Conservation (phyloP, 2,888 invertebrate genomes). For the Lymantria dispar region DNA sequence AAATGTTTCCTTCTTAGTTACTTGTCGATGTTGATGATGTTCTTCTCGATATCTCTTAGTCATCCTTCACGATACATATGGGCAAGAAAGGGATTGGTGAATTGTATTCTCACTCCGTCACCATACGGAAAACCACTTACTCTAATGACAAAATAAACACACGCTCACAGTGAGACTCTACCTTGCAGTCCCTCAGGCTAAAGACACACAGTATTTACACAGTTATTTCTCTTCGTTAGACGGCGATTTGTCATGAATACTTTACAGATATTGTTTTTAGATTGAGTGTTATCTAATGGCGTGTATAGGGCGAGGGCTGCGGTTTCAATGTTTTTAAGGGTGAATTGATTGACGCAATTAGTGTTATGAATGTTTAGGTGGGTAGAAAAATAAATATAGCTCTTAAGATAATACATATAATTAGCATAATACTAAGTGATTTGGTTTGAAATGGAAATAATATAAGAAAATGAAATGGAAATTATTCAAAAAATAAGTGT, state of each 20-base stretch:
- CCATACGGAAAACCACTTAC: too few species aligned
- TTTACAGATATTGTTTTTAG: conserved; percentile 80
- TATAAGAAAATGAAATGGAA: too few species aligned
- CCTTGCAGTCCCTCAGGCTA: conserved; percentile 51
- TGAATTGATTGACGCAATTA: conserved; percentile 26
- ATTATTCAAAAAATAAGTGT: too few species aligned
- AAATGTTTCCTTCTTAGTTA: too few species aligned
- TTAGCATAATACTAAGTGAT: background rate
- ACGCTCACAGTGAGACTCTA: conserved; percentile 41
- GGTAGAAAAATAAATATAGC: background rate
- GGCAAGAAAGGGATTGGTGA: too few species aligned
- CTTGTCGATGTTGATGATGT: too few species aligned
- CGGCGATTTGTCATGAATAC: conserved; percentile 81
- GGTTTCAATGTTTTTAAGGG: conserved; percentile 30
- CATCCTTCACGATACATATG: too few species aligned
- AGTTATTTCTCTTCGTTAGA: conserved; percentile 81
- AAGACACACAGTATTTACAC: conserved; percentile 72
- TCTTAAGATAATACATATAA: background rate
- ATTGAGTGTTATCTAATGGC: conserved; percentile 61
- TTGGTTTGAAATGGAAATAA: background rate
- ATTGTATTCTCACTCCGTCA: too few species aligned
- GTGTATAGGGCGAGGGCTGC: conserved; percentile 40
- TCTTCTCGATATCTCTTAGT: too few species aligned
- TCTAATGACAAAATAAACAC: background rate
- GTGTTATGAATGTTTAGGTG: conserved; percentile 7